Percentiles rank a stretch among this genome's conserved stretches.
These are phyloP conservation scores for Melieria picta DNA, from an alignment of 2,888 invertebrate genomes.

Conservation along the genomic window DNA sequence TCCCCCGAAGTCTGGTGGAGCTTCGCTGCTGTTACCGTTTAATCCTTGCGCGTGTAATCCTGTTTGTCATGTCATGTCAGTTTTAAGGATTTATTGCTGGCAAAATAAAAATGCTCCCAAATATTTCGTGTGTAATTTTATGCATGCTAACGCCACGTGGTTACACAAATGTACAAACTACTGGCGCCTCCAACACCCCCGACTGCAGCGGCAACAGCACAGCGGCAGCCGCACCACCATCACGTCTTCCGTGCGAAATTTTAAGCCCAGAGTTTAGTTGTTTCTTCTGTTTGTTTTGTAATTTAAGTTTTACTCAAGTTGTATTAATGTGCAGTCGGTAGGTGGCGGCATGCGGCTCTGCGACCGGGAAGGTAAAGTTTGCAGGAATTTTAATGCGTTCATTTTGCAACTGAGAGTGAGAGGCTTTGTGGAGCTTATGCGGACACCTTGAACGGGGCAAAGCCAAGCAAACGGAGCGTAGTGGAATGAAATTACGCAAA, in stretches of 20 bases:
- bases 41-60: constrained; percentile 58
- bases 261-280: constrained; percentile 6
- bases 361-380: too few species aligned
- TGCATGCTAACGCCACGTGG: constrained; percentile 38
- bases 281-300: constrained; percentile 14
- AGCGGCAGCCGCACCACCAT: neutral
- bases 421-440: too few species aligned
- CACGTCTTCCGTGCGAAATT: neutral
- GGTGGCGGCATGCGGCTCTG: too few species aligned
- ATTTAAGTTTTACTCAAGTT: constrained; percentile 24
- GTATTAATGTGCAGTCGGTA: too few species aligned
- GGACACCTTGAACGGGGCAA: too few species aligned
- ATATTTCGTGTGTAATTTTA: constrained; percentile 49
- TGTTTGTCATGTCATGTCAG: constrained; percentile 65
- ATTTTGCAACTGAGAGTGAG: too few species aligned
- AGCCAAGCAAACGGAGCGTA: too few species aligned
- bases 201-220: neutral
- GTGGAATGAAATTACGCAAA: too few species aligned
- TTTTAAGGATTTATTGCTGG: constrained; percentile 62
- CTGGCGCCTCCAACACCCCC: neutral
- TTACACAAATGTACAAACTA: neutral
- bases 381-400: too few species aligned
- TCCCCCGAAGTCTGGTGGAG: neutral
- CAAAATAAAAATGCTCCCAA: constrained; percentile 47
- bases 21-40: constrained; percentile 22